phyloP scores from a whole-genome alignment of 2,888 invertebrate genomes.

The Peribatodes rhomboidaria region DNA sequence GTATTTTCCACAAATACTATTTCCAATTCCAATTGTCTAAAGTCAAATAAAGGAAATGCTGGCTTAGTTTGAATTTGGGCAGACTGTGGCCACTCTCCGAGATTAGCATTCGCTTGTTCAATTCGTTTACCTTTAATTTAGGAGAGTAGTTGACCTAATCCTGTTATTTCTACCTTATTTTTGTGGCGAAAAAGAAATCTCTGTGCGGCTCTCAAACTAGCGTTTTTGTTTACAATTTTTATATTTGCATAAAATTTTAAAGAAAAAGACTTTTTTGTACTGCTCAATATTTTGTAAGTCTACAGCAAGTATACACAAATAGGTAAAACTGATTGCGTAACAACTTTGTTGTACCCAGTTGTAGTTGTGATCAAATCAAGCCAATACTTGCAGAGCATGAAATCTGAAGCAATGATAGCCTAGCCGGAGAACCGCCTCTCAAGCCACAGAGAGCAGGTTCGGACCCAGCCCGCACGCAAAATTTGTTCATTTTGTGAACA shows the following conservation, averaged over 20 bases:
- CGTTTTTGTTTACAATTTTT: not conserved
- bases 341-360: no score
- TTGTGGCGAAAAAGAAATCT: conserved; percentile 27
- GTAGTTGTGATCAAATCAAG: no score
- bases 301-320: no score
- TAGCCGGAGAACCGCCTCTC: no score
- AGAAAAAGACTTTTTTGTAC: no score
- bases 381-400: no score
- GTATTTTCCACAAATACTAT: not conserved
- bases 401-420: no score
- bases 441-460: no score
- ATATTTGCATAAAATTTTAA: not conserved
- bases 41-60: conserved; percentile 19
- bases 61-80: conserved; percentile 39
- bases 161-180: conserved; percentile 34
- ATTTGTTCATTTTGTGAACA: no score
- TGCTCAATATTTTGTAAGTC: no score
- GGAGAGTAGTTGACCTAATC: conserved; percentile 45
- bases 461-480: no score
- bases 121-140: conserved; percentile 48
- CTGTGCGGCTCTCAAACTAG: conserved; percentile 20
- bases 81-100: conserved; percentile 40
- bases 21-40: not conserved
- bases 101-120: conserved; percentile 46
- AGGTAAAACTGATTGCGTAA: no score